Percentiles rank a stretch among this genome's conserved stretches.
Conservation (phyloP, 2,888 invertebrate species). For the Molorchus minor region DNA sequence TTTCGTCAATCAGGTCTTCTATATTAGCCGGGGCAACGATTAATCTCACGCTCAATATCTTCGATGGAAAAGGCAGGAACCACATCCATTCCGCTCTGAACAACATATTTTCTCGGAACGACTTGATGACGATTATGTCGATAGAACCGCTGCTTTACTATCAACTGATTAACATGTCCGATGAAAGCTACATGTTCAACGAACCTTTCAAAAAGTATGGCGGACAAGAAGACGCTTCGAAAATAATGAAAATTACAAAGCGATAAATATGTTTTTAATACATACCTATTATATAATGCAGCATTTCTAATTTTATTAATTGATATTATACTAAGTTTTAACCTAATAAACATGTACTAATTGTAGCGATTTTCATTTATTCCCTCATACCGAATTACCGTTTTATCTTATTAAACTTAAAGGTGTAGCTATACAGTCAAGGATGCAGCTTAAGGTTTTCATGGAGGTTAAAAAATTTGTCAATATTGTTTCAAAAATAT, state of each 20-base stretch:
- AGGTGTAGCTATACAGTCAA: no score
- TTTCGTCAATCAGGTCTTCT: slow-evolving; percentile 1
- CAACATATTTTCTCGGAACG: neutral
- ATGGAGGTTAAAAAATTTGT: no score
- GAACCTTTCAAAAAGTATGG: slow-evolving; percentile 3
- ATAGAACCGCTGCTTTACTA: neutral
- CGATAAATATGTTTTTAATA: neutral
- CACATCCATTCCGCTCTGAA: neutral
- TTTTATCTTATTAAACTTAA: no score
- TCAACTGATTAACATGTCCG: slow-evolving; percentile 5
- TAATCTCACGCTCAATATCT: neutral
- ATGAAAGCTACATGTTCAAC: slow-evolving; percentile 3
- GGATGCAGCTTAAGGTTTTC: no score
- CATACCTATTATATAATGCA: no score
- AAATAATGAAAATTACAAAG: neutral
- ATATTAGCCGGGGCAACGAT: slow-evolving; percentile 1
- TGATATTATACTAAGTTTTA: no score
- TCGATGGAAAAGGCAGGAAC: neutral
- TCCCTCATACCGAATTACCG: no score
- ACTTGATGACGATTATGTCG: neutral
- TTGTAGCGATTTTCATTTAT: no score
- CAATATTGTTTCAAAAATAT: no score
- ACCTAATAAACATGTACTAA: no score
- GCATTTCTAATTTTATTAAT: no score
- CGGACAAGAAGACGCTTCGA: neutral